Conservation (phyloP, 1,140 invertebrate species). For the Holotrichia oblita region DNA sequence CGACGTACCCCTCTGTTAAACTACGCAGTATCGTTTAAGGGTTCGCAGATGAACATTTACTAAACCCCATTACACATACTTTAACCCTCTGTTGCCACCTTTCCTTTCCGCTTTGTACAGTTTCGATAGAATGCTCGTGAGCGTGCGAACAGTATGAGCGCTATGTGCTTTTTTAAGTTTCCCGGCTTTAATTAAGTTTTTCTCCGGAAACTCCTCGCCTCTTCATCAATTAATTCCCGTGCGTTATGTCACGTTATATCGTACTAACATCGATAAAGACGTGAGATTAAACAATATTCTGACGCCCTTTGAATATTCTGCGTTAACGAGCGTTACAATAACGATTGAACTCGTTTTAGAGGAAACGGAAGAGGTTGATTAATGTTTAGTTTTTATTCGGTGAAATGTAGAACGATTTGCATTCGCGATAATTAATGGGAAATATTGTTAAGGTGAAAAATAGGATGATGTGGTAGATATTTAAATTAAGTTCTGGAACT, state of each 20-base stretch:
- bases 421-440: too few species aligned
- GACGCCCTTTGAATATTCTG: background rate
- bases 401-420: background rate
- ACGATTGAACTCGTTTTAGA: background rate
- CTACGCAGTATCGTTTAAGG: background rate
- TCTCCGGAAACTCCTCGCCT: background rate
- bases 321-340: background rate
- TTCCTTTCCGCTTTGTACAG: too few species aligned
- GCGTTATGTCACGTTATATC: background rate
- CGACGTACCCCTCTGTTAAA: background rate
- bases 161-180: background rate
- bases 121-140: too few species aligned
- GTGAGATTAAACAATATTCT: constrained; percentile 4
- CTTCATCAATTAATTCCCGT: constrained; percentile 12
- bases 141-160: background rate
- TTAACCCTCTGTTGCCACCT: too few species aligned
- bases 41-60: too few species aligned
- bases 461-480: too few species aligned
- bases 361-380: background rate
- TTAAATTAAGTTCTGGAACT: too few species aligned
- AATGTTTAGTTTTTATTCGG: background rate
- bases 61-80: too few species aligned
- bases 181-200: background rate
- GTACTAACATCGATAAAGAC: background rate
- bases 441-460: too few species aligned